phyloP scores from a whole-genome alignment of 1,140 invertebrate species.

The Drosophila neocordata region DNA sequence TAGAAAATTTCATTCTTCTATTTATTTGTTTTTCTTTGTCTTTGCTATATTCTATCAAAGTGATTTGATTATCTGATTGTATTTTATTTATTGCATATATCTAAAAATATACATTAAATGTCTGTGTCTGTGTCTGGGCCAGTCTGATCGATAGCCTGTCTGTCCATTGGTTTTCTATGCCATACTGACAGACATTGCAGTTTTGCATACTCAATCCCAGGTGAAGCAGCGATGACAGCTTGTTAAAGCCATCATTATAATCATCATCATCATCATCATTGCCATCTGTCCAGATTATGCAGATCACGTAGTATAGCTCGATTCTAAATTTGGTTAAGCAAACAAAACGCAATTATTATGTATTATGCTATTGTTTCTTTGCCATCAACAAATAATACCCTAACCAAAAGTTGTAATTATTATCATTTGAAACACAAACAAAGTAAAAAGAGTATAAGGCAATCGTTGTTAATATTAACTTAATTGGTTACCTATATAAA shows the following conservation, averaged over 20 bases:
- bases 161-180: constrained; percentile 41
- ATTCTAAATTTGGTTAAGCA: constrained; percentile 67
- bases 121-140: constrained; percentile 31
- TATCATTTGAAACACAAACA: neutral
- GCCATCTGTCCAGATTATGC: constrained; percentile 34
- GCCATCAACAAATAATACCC: constrained; percentile 43
- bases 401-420: neutral
- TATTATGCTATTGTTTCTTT: constrained; percentile 59
- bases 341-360: constrained; percentile 74
- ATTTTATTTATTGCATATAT: constrained; percentile 34
- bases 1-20: neutral
- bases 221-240: constrained; percentile 36
- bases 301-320: constrained; percentile 47
- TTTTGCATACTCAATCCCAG: constrained; percentile 16
- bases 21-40: neutral
- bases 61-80: neutral
- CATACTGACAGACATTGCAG: constrained; percentile 49
- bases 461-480: constrained; percentile 19
- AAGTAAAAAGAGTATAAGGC: constrained; percentile 28
- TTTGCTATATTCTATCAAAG: neutral
- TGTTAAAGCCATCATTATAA: constrained; percentile 27
- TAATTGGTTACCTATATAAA: constrained; percentile 14
- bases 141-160: constrained; percentile 41
- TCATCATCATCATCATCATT: constrained; percentile 23
- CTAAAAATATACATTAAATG: constrained; percentile 40